Conservation (phyloP, 1,140 invertebrate genomes). For the Ephestia elutella region DNA sequence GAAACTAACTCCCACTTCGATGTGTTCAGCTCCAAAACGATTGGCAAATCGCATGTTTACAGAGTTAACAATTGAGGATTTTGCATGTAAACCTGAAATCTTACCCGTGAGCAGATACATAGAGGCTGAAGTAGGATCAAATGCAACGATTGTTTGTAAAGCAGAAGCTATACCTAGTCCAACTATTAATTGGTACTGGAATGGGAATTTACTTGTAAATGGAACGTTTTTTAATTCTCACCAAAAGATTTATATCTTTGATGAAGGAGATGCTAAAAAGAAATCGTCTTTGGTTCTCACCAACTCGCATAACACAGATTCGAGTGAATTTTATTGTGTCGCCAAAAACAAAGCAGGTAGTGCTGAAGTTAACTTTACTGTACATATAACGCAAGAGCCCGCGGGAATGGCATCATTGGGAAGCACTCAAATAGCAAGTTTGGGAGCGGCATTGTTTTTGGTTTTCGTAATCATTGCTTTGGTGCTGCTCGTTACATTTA, state of each 20-base stretch:
- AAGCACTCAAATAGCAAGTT: conserved; percentile 88
- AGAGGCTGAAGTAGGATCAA: conserved; percentile 85
- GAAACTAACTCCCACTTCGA: conserved; percentile 87
- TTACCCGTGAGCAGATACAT: conserved; percentile 83
- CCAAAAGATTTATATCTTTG: conserved; percentile 86
- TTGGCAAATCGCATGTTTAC: conserved; percentile 81
- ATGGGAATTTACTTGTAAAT: conserved; percentile 86
- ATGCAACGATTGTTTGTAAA: conserved; percentile 87
- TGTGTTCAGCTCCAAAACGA: conserved; percentile 82
- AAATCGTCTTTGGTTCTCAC: conserved; percentile 87
- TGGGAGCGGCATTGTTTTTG: conserved; percentile 87
- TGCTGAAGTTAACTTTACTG: conserved; percentile 92
- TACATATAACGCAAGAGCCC: conserved; percentile 85
- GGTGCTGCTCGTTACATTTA: conserved; percentile 82
- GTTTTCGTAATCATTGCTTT: conserved; percentile 85
- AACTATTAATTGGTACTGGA: conserved; percentile 90
- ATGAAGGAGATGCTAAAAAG: conserved; percentile 84
- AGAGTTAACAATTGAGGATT: conserved; percentile 86
- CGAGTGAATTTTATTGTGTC: conserved; percentile 92
- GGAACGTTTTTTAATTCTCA: conserved; percentile 86
- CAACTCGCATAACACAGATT: conserved; percentile 90
- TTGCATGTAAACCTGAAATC: conserved; percentile 91
- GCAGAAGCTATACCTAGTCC: conserved; percentile 88
- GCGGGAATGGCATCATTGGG: conserved; percentile 86
- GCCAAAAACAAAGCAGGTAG: conserved; percentile 93